phyloP scores from a whole-genome alignment of 64 coral and sea anemone species.

The Stichodactyla mertensii region DNA sequence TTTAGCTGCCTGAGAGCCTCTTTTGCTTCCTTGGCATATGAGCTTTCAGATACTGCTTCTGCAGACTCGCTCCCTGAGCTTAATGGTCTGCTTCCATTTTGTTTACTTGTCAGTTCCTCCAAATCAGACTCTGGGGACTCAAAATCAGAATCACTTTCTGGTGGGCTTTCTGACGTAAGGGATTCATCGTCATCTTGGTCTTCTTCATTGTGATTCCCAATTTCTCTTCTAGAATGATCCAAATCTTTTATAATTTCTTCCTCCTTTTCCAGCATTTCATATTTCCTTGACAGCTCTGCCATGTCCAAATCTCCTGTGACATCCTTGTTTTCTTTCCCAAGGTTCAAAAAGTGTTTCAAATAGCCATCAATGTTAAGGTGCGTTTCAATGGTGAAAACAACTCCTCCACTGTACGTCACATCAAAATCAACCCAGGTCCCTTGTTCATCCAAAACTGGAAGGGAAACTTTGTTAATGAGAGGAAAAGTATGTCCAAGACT shows the following conservation, averaged over 20 bases:
- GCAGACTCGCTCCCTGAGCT: not conserved
- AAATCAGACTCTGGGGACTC: constrained; percentile 88
- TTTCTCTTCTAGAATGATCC: not conserved
- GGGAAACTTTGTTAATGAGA: constrained; percentile 56
- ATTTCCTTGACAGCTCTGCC: constrained; percentile 71
- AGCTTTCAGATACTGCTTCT: not conserved
- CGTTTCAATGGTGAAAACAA: constrained; percentile 86
- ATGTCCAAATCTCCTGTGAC: constrained; percentile 69
- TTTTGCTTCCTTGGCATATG: constrained; percentile 12
- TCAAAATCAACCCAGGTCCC: constrained; percentile 98
- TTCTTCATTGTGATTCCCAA: not conserved
- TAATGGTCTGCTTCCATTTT: not conserved
- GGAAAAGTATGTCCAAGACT: constrained; percentile 81
- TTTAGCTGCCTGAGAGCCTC: not conserved
- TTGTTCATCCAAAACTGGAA: constrained; percentile 68
- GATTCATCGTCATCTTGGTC: constrained; percentile 37
- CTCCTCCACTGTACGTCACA: constrained; percentile 79
- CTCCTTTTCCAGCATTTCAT: constrained; percentile 66
- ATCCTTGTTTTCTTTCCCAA: constrained; percentile 71
- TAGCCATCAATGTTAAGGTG: constrained; percentile 94
- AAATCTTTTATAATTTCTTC: constrained; percentile 28
- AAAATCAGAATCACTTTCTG: constrained; percentile 90
- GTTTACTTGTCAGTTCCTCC: constrained; percentile 47
- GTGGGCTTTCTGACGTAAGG: constrained; percentile 54
- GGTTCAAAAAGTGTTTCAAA: constrained; percentile 73